Conservation (phyloP, 2,797 vertebrate genomes). For the Nothura maculosa region DNA sequence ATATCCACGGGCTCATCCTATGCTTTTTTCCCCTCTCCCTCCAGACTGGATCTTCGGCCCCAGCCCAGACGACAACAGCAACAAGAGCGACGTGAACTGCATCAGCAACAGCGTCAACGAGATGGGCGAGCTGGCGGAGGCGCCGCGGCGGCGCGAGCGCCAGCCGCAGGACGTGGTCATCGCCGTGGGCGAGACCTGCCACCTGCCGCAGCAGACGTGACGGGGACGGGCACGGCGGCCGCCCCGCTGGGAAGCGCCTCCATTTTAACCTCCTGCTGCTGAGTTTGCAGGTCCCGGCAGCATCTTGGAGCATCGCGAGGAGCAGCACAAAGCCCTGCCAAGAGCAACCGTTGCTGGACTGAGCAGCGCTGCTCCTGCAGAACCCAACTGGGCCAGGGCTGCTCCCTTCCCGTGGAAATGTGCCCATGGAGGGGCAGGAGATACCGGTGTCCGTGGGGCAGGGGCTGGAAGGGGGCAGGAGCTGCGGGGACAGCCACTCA, state of each 20-base stretch:
- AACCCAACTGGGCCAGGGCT: neutral
- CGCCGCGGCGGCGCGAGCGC: neutral
- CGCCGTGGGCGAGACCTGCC: constrained; percentile 82
- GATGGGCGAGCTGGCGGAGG: constrained; percentile 68
- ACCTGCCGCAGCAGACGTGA: constrained; percentile 80
- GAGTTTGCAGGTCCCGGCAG: neutral
- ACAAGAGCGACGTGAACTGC: constrained; percentile 86
- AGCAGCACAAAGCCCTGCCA: neutral
- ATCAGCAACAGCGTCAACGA: constrained; percentile 83
- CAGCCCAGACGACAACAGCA: constrained; percentile 75
- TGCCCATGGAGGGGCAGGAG: too few species aligned
- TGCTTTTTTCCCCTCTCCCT: constrained; percentile 20
- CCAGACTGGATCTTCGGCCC: constrained; percentile 87
- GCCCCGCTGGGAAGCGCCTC: neutral
- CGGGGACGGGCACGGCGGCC: neutral
- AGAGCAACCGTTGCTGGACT: neutral
- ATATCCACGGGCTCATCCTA: neutral
- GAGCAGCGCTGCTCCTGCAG: neutral
- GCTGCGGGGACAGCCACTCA: neutral
- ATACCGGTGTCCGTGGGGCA: neutral
- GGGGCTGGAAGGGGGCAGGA: neutral
- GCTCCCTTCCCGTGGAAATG: too few species aligned
- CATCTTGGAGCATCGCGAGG: neutral
- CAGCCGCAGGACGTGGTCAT: constrained; percentile 84
- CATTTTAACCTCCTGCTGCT: neutral